Conservation (phyloP, 2,888 invertebrate species). For the Macrophya alboannulata region DNA sequence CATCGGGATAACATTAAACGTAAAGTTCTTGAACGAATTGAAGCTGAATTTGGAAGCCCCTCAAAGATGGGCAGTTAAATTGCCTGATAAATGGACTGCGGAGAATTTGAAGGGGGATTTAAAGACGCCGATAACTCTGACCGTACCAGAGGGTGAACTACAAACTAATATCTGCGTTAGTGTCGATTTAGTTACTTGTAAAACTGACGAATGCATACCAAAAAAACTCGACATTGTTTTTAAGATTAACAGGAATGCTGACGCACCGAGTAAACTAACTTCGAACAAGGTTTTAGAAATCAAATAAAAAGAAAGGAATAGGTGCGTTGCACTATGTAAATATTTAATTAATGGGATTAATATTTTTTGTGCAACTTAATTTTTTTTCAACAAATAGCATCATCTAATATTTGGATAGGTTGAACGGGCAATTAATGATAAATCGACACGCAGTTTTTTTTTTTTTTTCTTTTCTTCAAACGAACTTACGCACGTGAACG, state of each 20-base stretch:
- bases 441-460: neutral
- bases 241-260: constrained; percentile 67
- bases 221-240: constrained; percentile 71
- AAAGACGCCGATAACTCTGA: constrained; percentile 67
- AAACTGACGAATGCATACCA: constrained; percentile 73
- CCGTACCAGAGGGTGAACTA: constrained; percentile 68
- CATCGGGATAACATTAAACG: constrained; percentile 77
- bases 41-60: constrained; percentile 83
- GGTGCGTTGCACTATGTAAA: neutral
- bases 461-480: neutral
- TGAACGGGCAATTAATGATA: neutral
- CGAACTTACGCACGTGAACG: neutral
- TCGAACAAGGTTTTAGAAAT: constrained; percentile 8
- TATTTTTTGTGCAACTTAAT: neutral
- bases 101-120: constrained; percentile 65
- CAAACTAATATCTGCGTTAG: constrained; percentile 68
- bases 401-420: neutral
- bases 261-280: constrained; percentile 66
- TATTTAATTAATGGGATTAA: neutral
- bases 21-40: constrained; percentile 80
- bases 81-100: constrained; percentile 71
- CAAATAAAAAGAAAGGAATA: neutral
- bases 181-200: constrained; percentile 74
- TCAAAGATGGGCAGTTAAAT: constrained; percentile 82
- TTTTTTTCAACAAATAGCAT: neutral